Conservation (phyloP, 2,888 invertebrate genomes). For the Cosmorhoe ocellata region DNA sequence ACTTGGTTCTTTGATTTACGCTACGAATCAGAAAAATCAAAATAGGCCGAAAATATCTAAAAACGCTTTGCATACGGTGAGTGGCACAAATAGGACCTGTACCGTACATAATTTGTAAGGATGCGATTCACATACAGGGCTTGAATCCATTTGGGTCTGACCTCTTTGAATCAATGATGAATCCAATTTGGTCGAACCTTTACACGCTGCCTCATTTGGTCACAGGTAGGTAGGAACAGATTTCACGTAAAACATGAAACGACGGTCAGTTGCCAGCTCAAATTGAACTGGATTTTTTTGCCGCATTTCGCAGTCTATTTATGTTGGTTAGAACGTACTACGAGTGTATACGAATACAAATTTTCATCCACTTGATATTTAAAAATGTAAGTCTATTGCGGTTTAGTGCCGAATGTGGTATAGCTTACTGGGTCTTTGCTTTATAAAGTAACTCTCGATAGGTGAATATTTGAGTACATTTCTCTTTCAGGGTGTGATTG, state of each 20-base stretch:
- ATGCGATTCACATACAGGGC: conserved; percentile 43
- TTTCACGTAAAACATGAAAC: conserved; percentile 52
- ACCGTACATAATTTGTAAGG: conserved; percentile 43
- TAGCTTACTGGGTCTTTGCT: too few relatives aligned
- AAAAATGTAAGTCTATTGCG: not conserved
- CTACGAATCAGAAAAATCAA: not conserved
- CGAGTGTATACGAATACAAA: not conserved
- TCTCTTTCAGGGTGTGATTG: too few relatives aligned
- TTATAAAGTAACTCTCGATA: too few relatives aligned
- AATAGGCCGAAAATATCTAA: conserved; percentile 9
- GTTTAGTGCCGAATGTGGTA: not conserved
- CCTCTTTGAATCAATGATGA: conserved; percentile 73
- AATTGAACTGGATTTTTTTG: conserved; percentile 37
- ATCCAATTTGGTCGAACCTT: conserved; percentile 61
- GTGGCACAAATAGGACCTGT: conserved; percentile 23
- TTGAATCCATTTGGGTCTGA: conserved; percentile 52
- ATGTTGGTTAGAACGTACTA: not conserved
- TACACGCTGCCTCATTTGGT: conserved; percentile 51
- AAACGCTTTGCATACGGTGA: conserved; percentile 20
- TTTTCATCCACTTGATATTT: not conserved
- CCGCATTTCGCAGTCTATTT: conserved; percentile 9
- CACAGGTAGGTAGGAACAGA: conserved; percentile 57
- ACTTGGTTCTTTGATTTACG: too few relatives aligned
- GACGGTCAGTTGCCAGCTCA: conserved; percentile 45
- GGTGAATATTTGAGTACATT: too few relatives aligned